phyloP scores from a whole-genome alignment of 1,140 invertebrate genomes.

The Heliconius melpomene region DNA sequence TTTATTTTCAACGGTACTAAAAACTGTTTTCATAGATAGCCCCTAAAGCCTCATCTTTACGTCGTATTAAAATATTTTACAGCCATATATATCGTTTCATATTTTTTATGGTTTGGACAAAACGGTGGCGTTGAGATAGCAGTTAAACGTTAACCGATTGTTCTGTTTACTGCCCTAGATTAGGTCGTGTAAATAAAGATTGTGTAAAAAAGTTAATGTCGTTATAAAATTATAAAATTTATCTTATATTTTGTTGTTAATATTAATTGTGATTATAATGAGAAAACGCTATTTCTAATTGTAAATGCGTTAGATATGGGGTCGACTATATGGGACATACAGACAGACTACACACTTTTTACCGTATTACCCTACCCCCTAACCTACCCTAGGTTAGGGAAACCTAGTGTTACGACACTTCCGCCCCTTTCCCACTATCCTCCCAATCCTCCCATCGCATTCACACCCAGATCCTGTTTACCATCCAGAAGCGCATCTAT shows the following conservation, averaged over 20 bases:
- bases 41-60: slow-evolving; percentile 29
- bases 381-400: no score
- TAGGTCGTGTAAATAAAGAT: background rate
- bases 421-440: no score
- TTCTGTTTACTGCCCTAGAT: slow-evolving; percentile 25
- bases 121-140: slow-evolving; percentile 20
- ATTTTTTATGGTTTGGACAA: slow-evolving; percentile 32
- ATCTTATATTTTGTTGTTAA: background rate
- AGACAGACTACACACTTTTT: no score
- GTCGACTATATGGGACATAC: no score
- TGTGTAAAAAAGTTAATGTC: background rate
- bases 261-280: background rate
- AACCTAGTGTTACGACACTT: no score
- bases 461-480: no score
- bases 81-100: slow-evolving; percentile 19
- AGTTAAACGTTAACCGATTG: slow-evolving; percentile 39
- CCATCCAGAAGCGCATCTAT: no score
- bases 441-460: no score
- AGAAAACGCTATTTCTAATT: background rate
- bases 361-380: no score
- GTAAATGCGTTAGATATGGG: no score
- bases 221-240: background rate
- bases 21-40: slow-evolving; percentile 10
- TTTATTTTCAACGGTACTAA: slow-evolving; percentile 11
- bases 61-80: slow-evolving; percentile 32